These are phyloP conservation scores for Drosophila nebulosa DNA, from an alignment of 1,140 invertebrate genomes.

Conservation along the genomic window DNA sequence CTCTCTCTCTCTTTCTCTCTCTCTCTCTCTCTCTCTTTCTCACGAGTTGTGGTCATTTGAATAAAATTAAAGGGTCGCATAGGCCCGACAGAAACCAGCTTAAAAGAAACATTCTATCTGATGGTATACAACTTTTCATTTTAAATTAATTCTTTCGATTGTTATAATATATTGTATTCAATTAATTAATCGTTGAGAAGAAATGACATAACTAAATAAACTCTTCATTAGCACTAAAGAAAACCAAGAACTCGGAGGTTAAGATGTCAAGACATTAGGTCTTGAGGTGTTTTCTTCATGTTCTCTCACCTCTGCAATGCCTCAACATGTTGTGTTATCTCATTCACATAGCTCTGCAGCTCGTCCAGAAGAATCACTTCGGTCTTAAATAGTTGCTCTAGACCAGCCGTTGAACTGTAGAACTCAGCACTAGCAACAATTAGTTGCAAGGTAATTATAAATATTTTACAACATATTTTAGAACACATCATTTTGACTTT, in stretches of 20 bases:
- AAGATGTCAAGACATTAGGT: too few species aligned
- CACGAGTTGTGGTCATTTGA: constrained; percentile 26
- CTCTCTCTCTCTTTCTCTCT: not conserved
- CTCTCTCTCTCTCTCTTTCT: not conserved
- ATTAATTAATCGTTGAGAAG: not conserved
- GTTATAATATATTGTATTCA: not conserved
- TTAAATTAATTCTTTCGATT: not conserved
- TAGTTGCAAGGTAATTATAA: constrained; percentile 29
- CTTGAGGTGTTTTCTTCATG: not conserved
- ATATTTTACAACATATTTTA: not conserved
- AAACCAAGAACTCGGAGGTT: not conserved
- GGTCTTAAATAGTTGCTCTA: constrained; percentile 92
- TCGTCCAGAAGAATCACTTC: constrained; percentile 91
- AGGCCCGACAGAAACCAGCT: constrained; percentile 17
- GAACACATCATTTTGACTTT: constrained; percentile 15
- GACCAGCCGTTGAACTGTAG: constrained; percentile 93
- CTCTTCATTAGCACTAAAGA: not conserved
- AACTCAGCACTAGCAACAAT: constrained; percentile 82
- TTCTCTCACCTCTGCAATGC: constrained; percentile 48
- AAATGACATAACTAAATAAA: not conserved
- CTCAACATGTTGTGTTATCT: constrained; percentile 89
- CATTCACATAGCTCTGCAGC: constrained; percentile 89
- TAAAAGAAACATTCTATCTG: not conserved
- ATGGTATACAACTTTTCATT: constrained; percentile 25
- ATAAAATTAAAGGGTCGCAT: constrained; percentile 19